A percentile compares a stretch with the other conserved stretches of the same genome.
These are phyloP conservation scores for Todiramphus chloris DNA, from an alignment of 2,113 vertebrate species.

Conservation along the genomic window DNA sequence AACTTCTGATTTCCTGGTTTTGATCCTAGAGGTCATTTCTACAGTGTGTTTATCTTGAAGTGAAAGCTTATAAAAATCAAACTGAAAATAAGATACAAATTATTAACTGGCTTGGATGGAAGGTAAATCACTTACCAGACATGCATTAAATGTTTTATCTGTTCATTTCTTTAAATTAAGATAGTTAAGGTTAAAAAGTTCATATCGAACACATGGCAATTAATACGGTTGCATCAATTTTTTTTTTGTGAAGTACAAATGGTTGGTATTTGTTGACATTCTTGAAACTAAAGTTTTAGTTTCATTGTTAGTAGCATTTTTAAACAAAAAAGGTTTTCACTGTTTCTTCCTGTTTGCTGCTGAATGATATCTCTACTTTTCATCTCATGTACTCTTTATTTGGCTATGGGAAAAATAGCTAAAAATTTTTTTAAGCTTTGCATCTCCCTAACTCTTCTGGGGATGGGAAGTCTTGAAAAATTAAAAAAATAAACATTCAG, in stretches of 20 bases:
- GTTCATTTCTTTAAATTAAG: background rate
- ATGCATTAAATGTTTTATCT: background rate
- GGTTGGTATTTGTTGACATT: background rate
- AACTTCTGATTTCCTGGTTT: background rate
- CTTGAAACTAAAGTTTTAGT: background rate
- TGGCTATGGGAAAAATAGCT: background rate
- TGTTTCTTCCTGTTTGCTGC: background rate
- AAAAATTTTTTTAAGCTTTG: background rate
- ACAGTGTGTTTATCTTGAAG: background rate
- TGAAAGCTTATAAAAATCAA: background rate
- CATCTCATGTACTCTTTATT: background rate
- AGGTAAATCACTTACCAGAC: background rate
- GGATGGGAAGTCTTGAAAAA: background rate
- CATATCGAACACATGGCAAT: background rate
- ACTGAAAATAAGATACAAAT: background rate
- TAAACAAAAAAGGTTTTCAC: background rate
- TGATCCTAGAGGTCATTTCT: background rate
- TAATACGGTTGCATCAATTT: background rate
- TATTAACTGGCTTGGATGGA: background rate
- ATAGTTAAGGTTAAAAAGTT: background rate
- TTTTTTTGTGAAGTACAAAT: background rate
- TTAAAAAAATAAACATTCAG: background rate
- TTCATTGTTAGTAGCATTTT: background rate
- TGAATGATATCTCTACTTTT: background rate
- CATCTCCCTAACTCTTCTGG: background rate